These are phyloP conservation scores for Petroica traversi DNA, from an alignment of 2,113 vertebrate species.

Conservation along the genomic window DNA sequence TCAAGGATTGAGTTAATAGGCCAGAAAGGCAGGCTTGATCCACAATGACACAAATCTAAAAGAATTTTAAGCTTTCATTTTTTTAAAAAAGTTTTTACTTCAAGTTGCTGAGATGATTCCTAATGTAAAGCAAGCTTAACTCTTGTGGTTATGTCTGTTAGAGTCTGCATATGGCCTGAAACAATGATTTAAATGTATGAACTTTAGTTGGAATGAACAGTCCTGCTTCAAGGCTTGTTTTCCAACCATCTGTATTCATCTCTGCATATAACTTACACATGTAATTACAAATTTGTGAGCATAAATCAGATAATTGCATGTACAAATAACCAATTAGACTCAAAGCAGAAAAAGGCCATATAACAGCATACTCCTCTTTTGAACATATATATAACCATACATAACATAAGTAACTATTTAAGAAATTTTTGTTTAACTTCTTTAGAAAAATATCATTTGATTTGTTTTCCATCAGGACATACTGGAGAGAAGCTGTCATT, in stretches of 20 bases:
- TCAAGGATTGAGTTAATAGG: background rate
- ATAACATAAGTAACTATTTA: background rate
- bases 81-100: background rate
- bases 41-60: background rate
- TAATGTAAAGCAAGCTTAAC: constrained; percentile 9
- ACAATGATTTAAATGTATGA: constrained; percentile 60
- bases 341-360: background rate
- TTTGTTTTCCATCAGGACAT: background rate
- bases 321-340: constrained; percentile 55
- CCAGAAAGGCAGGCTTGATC: background rate
- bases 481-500: background rate
- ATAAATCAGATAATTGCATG: constrained; percentile 55
- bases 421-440: background rate
- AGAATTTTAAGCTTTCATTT: background rate
- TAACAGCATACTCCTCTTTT: background rate
- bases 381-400: background rate
- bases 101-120: background rate
- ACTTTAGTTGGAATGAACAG: constrained; percentile 46
- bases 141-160: constrained; percentile 22
- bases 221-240: constrained; percentile 57
- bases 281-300: constrained; percentile 51
- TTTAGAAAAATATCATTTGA: background rate
- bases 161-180: constrained; percentile 50
- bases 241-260: constrained; percentile 51
- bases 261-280: constrained; percentile 23